Evolutionary conservation across 2,888 invertebrate species (phyloP).

Genomic region (Lycophotia porphyrea): DNA sequence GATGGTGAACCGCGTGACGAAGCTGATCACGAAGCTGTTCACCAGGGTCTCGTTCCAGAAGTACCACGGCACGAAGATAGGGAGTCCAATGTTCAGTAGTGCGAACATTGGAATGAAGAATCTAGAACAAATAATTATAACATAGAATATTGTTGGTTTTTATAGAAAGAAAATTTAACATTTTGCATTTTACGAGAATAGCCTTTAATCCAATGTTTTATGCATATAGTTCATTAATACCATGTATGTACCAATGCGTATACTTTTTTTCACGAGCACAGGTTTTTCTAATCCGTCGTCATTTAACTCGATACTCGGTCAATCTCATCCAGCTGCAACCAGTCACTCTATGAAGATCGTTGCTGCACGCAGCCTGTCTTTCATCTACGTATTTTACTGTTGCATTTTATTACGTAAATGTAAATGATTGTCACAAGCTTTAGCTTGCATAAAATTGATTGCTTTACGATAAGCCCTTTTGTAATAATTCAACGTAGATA

Average conservation of each 20-base stretch:
- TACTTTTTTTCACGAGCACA: neutral
- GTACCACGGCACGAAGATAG: constrained; percentile 94
- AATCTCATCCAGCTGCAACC: neutral
- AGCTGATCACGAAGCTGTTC: constrained; percentile 95
- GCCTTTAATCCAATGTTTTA: neutral
- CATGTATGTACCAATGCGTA: neutral
- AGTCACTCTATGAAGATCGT: neutral
- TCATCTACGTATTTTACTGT: neutral
- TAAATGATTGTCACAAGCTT: constrained; percentile 3
- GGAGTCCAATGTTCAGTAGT: constrained; percentile 92
- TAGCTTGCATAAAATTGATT: neutral
- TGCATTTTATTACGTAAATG: constrained; percentile 11
- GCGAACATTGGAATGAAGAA: constrained; percentile 93
- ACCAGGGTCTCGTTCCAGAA: constrained; percentile 95
- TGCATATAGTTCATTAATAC: neutral
- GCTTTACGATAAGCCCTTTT: neutral
- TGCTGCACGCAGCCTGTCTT: neutral
- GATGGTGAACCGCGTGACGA: constrained; percentile 95
- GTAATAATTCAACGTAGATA: neutral
- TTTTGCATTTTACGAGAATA: neutral
- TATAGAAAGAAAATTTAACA: no score
- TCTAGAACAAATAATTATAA: constrained; percentile 81
- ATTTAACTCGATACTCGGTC: neutral
- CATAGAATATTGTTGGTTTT: neutral
- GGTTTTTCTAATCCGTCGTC: neutral